Percentiles rank a stretch among this genome's conserved stretches.
These are phyloP conservation scores for Setipinna tenuifilis DNA, from an alignment of 2,797 vertebrate species.

Conservation along the genomic window DNA sequence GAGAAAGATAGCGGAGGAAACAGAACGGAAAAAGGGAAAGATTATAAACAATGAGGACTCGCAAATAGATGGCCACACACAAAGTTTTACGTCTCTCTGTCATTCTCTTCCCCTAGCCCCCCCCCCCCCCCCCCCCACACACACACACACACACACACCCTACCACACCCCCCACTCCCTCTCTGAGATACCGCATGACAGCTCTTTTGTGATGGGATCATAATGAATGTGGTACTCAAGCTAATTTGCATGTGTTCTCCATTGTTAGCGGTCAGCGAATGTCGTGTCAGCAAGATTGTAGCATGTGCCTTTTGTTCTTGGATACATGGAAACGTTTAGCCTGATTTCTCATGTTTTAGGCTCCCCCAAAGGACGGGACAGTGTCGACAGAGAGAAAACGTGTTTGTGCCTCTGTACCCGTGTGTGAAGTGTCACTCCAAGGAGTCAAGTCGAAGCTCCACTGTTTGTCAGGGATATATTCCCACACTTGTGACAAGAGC, in stretches of 20 bases:
- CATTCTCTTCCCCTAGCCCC: conserved; percentile 31
- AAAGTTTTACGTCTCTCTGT: conserved; percentile 32
- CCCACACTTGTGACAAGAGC: conserved; percentile 33
- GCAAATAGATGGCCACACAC: conserved; percentile 3
- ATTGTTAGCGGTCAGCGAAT: conserved; percentile 72
- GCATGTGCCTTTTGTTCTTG: conserved; percentile 50
- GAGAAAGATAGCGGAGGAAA: conserved; percentile 21
- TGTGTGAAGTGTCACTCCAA: not conserved
- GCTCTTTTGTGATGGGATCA: conserved; percentile 65
- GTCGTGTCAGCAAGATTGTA: conserved; percentile 64
- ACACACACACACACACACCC: too few relatives aligned
- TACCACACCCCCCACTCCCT: not conserved
- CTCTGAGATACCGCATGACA: conserved; percentile 58
- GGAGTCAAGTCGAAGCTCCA: not conserved
- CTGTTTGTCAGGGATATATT: not conserved
- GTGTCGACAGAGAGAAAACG: not conserved
- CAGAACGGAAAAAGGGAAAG: conserved; percentile 23
- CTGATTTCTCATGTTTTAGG: not conserved
- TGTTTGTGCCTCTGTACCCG: not conserved
- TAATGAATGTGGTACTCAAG: conserved; percentile 60
- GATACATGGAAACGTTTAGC: not conserved
- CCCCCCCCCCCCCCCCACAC: conserved; percentile 5
- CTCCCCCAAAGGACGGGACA: not conserved
- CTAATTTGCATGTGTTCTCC: conserved; percentile 74
- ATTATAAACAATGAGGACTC: conserved; percentile 35